Evolutionary conservation across 1,140 invertebrate genomes (phyloP).

Genomic region (Musca vetustissima): DNA sequence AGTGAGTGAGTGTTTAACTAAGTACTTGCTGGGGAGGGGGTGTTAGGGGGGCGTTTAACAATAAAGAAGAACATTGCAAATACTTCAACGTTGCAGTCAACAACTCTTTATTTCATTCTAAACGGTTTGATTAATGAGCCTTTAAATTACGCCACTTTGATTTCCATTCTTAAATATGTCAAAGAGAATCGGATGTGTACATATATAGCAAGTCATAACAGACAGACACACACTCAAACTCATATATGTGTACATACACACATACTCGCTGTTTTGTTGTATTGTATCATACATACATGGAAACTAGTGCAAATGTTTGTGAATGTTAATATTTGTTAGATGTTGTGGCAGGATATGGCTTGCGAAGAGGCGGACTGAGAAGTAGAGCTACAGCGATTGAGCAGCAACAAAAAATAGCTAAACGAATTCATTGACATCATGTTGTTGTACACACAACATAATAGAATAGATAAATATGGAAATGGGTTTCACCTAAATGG

Average conservation of each 20-base stretch:
- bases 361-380: not conserved
- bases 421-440: conserved; percentile 50
- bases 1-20: too few species aligned
- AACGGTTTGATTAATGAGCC: conserved; percentile 50
- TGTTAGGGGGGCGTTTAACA: too few species aligned
- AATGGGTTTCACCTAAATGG: conserved; percentile 36
- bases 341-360: not conserved
- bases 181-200: conserved; percentile 4
- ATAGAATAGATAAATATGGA: conserved; percentile 27
- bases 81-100: conserved; percentile 18
- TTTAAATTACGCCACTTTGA: conserved; percentile 55
- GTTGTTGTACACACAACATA: not conserved
- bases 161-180: conserved; percentile 44
- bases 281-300: too few species aligned
- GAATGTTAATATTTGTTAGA: not conserved
- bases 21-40: too few species aligned
- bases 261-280: too few species aligned
- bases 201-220: too few species aligned
- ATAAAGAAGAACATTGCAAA: not conserved
- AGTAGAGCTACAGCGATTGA: too few species aligned
- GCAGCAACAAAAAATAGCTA: too few species aligned
- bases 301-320: not conserved
- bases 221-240: too few species aligned
- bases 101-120: conserved; percentile 12
- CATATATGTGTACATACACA: too few species aligned